These are phyloP conservation scores for Cherax destructor DNA, from an alignment of 1,140 invertebrate genomes.

Conservation along the genomic window DNA sequence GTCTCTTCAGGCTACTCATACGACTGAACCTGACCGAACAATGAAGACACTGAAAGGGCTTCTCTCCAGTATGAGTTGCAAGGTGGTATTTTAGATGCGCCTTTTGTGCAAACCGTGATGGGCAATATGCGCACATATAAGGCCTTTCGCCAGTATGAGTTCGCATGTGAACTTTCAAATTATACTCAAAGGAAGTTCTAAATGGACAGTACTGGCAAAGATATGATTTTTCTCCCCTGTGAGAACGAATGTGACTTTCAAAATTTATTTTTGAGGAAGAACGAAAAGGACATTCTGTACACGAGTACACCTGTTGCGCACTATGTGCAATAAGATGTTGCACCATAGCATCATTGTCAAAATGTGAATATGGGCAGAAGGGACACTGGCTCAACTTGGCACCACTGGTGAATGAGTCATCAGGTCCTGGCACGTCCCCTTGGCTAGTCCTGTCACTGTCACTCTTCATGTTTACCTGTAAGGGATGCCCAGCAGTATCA, in stretches of 20 bases:
- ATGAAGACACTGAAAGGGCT: neutral
- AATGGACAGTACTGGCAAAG: neutral
- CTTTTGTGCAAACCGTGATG: neutral
- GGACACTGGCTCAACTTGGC: conserved; percentile 3
- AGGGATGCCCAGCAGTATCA: conserved; percentile 8
- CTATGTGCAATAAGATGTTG: neutral
- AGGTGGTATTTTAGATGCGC: neutral
- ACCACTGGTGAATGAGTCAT: conserved; percentile 4
- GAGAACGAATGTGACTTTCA: neutral
- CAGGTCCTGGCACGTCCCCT: neutral
- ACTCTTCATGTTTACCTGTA: conserved; percentile 8
- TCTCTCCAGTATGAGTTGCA: neutral
- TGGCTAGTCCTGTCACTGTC: conserved; percentile 4
- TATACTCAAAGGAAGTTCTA: conserved; percentile 1
- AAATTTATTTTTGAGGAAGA: neutral
- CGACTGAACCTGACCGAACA: neutral
- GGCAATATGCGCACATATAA: neutral
- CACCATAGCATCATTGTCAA: neutral
- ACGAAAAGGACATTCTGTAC: conserved; percentile 1
- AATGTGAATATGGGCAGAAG: neutral
- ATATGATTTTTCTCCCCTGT: neutral
- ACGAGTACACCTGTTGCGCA: neutral
- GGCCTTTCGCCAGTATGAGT: neutral
- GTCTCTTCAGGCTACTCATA: neutral
- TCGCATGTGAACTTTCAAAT: conserved; percentile 10